These are phyloP conservation scores for Perizoma affinitatum DNA, from an alignment of 2,888 invertebrate genomes.

Conservation along the genomic window DNA sequence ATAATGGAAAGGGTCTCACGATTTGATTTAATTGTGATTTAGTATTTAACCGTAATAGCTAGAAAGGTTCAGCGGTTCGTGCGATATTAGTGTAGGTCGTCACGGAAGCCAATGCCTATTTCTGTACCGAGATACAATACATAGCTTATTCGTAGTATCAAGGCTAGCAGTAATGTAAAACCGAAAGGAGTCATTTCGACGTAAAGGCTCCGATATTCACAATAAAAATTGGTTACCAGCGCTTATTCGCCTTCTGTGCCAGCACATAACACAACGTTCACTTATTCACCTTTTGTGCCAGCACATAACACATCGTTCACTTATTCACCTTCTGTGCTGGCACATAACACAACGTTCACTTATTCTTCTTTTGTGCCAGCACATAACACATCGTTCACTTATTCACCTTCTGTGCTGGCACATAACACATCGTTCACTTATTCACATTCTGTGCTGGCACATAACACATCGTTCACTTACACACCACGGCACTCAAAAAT, in stretches of 20 bases:
- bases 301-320: background rate
- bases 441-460: too few species aligned
- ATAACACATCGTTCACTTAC: too few species aligned
- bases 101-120: slow-evolving; percentile 63
- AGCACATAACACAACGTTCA: too few species aligned
- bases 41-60: slow-evolving; percentile 40
- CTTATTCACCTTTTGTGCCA: too few species aligned
- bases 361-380: too few species aligned
- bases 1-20: slow-evolving; percentile 53
- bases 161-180: slow-evolving; percentile 52
- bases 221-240: background rate
- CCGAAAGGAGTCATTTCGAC: slow-evolving; percentile 57
- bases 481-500: too few species aligned
- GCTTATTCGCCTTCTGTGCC: background rate
- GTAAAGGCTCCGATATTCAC: slow-evolving; percentile 12
- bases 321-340: background rate
- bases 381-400: too few species aligned
- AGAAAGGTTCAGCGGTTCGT: slow-evolving; percentile 51
- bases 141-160: slow-evolving; percentile 39
- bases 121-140: slow-evolving; percentile 45
- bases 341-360: too few species aligned
- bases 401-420: background rate
- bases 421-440: too few species aligned
- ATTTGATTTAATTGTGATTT: slow-evolving; percentile 44
- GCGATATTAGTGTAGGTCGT: slow-evolving; percentile 46